Percentiles rank a stretch among this genome's conserved stretches.
Evolutionary conservation across 2,113 vertebrate species (phyloP).

Genomic region (Dromaius novaehollandiae): DNA sequence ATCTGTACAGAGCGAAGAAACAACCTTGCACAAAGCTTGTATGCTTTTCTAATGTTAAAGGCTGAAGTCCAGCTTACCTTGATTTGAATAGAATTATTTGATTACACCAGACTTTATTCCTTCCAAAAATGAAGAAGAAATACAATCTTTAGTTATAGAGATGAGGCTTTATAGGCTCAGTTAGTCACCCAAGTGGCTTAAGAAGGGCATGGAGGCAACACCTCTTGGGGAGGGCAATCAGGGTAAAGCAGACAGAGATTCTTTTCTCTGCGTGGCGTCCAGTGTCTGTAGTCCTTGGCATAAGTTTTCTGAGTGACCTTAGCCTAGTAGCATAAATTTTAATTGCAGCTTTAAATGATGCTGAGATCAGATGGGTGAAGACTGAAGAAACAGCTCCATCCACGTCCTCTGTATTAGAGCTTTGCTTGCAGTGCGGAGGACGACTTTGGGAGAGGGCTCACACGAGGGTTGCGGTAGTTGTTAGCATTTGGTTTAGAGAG

Average conservation of each 20-base stretch:
- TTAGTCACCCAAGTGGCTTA: neutral
- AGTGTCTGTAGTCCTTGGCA: conserved; percentile 34
- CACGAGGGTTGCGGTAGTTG: neutral
- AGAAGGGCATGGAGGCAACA: neutral
- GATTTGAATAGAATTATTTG: neutral
- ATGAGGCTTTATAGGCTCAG: neutral
- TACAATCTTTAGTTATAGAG: neutral
- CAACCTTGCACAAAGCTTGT: neutral
- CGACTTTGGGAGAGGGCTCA: neutral
- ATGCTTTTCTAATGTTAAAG: neutral
- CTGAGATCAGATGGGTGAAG: conserved; percentile 5
- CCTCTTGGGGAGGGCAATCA: neutral
- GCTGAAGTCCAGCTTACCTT: neutral
- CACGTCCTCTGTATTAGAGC: neutral
- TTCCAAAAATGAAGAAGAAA: neutral
- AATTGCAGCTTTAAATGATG: conserved; percentile 24
- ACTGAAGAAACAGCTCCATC: neutral
- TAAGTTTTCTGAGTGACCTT: conserved; percentile 31
- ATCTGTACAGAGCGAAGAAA: neutral
- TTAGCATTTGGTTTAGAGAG: neutral
- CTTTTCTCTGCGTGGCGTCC: conserved; percentile 26
- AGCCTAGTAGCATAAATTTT: conserved; percentile 41
- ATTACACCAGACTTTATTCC: neutral
- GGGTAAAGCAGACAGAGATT: conserved; percentile 29
- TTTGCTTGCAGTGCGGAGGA: neutral